Evolutionary conservation across 2,888 invertebrate species (phyloP).

Genomic region (Cheilosia variabilis): DNA sequence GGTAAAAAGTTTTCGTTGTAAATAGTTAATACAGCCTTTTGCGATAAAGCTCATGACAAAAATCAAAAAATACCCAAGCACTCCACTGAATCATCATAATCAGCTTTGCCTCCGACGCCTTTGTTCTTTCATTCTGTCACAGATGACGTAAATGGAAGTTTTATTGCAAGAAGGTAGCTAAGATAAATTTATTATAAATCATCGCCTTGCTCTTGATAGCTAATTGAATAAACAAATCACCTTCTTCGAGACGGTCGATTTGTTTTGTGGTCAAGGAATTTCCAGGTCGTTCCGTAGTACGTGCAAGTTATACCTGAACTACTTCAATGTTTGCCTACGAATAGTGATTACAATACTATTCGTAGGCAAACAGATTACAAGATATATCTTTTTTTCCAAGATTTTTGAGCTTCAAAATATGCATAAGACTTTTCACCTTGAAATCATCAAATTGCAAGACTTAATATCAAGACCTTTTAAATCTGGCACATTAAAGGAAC

Average conservation of each 20-base stretch:
- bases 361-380: too few species aligned
- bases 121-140: neutral
- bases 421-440: too few species aligned
- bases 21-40: neutral
- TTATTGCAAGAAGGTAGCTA: neutral
- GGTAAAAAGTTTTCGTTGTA: neutral
- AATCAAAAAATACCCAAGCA: neutral
- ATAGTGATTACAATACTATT: too few species aligned
- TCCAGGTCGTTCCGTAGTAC: neutral
- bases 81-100: neutral
- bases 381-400: too few species aligned
- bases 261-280: constrained; percentile 5
- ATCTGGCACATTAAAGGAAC: too few species aligned
- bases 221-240: constrained; percentile 21
- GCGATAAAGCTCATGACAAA: neutral
- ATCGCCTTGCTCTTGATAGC: constrained; percentile 12
- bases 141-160: neutral
- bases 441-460: too few species aligned
- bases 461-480: too few species aligned
- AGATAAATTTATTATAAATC: constrained; percentile 7
- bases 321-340: neutral
- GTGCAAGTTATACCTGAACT: neutral
- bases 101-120: too few species aligned
- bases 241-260: constrained; percentile 2
- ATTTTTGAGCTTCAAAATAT: too few species aligned